phyloP scores from a whole-genome alignment of 2,113 vertebrate species.

The Chionis minor region DNA sequence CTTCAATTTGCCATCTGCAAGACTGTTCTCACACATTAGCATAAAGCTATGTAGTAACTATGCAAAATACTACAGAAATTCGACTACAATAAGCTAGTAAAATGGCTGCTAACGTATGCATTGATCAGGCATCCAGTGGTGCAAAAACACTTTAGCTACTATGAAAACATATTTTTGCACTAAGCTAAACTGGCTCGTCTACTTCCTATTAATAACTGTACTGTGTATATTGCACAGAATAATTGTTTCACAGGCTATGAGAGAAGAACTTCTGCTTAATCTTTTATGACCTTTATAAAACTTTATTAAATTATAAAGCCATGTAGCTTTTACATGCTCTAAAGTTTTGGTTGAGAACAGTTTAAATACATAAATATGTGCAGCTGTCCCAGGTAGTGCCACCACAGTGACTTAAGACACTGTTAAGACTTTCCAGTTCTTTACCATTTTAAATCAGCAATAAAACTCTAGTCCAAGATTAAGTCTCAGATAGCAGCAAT shows the following conservation, averaged over 20 bases:
- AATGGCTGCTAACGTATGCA: neutral
- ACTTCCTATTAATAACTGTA: neutral
- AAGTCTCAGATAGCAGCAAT: constrained; percentile 34
- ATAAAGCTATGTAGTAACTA: neutral
- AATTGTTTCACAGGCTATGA: neutral
- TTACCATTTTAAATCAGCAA: neutral
- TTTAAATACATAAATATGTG: neutral
- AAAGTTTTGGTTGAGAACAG: constrained; percentile 20
- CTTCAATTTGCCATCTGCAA: neutral
- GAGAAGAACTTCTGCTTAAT: constrained; percentile 25
- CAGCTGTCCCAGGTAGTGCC: constrained; percentile 17
- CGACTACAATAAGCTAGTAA: neutral
- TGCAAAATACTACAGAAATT: neutral
- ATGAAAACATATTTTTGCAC: neutral
- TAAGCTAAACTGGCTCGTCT: neutral
- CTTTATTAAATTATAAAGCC: constrained; percentile 45
- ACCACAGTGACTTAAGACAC: constrained; percentile 3
- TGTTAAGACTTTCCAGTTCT: constrained; percentile 22
- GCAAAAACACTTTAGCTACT: neutral
- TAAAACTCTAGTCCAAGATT: constrained; percentile 37
- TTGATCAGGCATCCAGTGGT: neutral
- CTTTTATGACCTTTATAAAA: constrained; percentile 53
- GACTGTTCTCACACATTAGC: neutral
- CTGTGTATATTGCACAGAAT: neutral
- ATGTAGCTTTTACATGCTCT: constrained; percentile 1